These are phyloP conservation scores for Orgyia antiqua DNA, from an alignment of 2,888 invertebrate genomes.

Conservation along the genomic window DNA sequence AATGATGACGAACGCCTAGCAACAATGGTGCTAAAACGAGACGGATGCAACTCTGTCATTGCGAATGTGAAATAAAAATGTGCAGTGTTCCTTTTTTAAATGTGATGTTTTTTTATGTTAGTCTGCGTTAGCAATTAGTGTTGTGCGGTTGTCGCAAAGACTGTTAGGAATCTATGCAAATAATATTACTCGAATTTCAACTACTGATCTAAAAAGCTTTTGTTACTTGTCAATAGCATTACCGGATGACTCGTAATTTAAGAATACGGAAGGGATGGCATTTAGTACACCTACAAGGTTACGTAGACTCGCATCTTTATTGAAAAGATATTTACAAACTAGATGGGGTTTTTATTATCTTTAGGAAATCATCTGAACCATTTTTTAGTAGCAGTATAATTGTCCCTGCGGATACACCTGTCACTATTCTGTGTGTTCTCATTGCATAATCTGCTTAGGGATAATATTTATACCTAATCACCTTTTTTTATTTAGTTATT, in stretches of 20 bases:
- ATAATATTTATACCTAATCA: too few relatives aligned
- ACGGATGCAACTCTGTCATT: slow-evolving; percentile 66
- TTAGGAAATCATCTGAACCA: slow-evolving; percentile 30
- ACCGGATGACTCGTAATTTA: slow-evolving; percentile 31
- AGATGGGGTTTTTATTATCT: slow-evolving; percentile 12
- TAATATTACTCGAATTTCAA: slow-evolving; percentile 35
- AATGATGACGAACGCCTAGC: slow-evolving; percentile 66
- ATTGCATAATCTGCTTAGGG: too few relatives aligned
- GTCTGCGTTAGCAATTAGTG: slow-evolving; percentile 78
- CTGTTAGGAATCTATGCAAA: slow-evolving; percentile 65
- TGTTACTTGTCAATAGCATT: slow-evolving; percentile 42
- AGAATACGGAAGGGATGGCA: slow-evolving; percentile 51
- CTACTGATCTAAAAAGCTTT: slow-evolving; percentile 48
- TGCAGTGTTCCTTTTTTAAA: slow-evolving; percentile 73
- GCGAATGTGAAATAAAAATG: slow-evolving; percentile 73
- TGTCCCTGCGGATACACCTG: too few relatives aligned
- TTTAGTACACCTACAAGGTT: slow-evolving; percentile 52
- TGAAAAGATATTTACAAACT: slow-evolving; percentile 34
- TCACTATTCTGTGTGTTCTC: too few relatives aligned
- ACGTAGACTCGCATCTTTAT: slow-evolving; percentile 28
- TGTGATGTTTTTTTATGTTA: slow-evolving; percentile 75
- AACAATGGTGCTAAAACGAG: slow-evolving; percentile 70
- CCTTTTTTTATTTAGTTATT: too few relatives aligned
- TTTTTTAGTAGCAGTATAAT: slow-evolving; percentile 37
- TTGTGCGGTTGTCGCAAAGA: slow-evolving; percentile 66